Evolutionary conservation across 2,888 invertebrate species (phyloP).

Genomic region (Mamestra brassicae): DNA sequence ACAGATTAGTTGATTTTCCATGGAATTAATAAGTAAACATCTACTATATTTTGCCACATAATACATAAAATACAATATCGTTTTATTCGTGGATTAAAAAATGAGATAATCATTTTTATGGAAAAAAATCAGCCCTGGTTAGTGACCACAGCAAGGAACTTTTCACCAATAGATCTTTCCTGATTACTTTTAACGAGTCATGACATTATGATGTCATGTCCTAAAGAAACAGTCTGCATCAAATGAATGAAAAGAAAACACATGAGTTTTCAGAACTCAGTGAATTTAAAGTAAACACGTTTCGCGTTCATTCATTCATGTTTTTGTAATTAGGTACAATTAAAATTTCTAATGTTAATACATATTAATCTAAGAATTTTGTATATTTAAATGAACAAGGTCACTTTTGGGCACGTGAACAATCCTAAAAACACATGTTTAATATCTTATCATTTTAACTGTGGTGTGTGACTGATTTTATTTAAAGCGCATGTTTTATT

Average conservation of each 20-base stretch:
- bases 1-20: not conserved
- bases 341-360: not conserved
- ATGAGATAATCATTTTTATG: too few species aligned
- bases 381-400: not conserved
- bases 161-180: not conserved
- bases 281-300: conserved; percentile 10
- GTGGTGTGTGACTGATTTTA: conserved; percentile 24
- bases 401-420: conserved; percentile 3
- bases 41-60: not conserved
- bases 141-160: not conserved
- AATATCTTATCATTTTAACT: conserved; percentile 28
- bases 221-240: not conserved
- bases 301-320: conserved; percentile 5
- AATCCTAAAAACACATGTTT: conserved; percentile 1
- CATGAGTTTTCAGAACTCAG: conserved; percentile 8
- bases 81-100: too few species aligned
- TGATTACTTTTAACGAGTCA: not conserved
- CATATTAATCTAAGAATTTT: not conserved
- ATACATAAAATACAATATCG: too few species aligned
- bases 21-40: not conserved
- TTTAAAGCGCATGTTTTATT: conserved; percentile 30
- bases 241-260: conserved; percentile 26
- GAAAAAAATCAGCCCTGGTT: not conserved
- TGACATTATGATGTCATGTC: not conserved
- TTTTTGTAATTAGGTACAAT: conserved; percentile 11